Evolutionary conservation across 2,113 vertebrate genomes (phyloP), one percentile per base, ranked within the genome.

Genomic region (Notothenia coriiceps): DNA sequence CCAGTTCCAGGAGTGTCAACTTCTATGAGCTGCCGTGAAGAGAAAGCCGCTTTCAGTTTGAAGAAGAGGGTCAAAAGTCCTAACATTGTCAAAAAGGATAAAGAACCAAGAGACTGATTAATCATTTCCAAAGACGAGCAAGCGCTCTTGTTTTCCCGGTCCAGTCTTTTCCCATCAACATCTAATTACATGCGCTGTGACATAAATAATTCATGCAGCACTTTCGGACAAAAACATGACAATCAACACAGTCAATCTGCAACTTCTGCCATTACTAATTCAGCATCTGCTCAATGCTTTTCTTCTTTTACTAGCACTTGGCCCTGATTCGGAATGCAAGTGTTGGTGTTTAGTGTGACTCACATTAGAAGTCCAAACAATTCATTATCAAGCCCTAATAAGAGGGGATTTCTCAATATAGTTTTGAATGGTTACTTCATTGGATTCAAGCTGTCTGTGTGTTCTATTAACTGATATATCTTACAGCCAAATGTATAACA

Each of bases 141-240:
- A 84, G 75, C 22, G 20, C 59, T 82, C 18, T 7, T 80, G 77
- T 90, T 85, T 74, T 88, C 77, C 74, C 55, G 17, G 67, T 80
- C 72, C 55, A 50, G 79, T 91, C 74, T 86, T 91, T 91, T 89
- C 86, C 87, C 83, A 91, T 90, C 80, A 91, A 76, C 63, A 73
- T 88, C 84, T 88, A 79, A 93, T 94, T 93, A 81, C 59, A 62
- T 49, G 70, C 82, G 82, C 77, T 80, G 69, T 59, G 77, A 86
- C 56, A 94, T 95, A 66, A 93, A 94, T 94, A 91, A 95, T 94
- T 94, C 89, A 93, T 89, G 74, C 52, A 61, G 73, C 75, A 88
- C 90, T 92, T 93, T 76, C 69, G 80, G 88, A 89, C 87, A 89
- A 86, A 93, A 91, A 87, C 82, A 86, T 83, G 70, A 83, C 90